Conservation (phyloP, 2,797 vertebrate genomes). For the Rhinoraja longicauda region DNA sequence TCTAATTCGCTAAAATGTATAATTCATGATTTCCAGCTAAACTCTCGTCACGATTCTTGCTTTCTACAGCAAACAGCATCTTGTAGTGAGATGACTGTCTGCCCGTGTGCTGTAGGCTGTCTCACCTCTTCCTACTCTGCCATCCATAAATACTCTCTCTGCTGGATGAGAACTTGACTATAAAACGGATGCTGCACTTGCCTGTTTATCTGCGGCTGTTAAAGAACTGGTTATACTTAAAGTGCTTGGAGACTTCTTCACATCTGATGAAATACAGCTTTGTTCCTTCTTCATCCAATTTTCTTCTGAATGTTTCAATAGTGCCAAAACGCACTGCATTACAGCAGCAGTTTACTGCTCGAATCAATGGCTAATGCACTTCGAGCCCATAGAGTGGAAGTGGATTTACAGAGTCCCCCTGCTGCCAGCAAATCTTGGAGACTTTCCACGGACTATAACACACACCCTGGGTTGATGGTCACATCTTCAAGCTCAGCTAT, state of each 20-base stretch:
- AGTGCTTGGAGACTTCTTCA: neutral
- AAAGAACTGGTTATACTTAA: neutral
- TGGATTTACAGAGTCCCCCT: too few relatives aligned
- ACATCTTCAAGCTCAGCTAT: neutral
- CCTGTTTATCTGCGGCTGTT: neutral
- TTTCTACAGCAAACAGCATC: neutral
- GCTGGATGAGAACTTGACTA: neutral
- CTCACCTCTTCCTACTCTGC: neutral
- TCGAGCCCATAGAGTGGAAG: neutral
- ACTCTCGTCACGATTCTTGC: neutral
- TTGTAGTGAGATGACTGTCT: neutral
- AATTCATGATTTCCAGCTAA: constrained; percentile 6
- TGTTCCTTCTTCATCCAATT: neutral
- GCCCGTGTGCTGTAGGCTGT: neutral
- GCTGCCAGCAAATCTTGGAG: neutral
- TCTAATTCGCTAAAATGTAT: neutral
- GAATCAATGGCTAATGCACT: constrained; percentile 8
- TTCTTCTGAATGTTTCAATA: neutral
- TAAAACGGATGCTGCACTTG: neutral
- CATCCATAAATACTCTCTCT: neutral
- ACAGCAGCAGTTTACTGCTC: neutral
- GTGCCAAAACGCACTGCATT: neutral
- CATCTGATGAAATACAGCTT: neutral
- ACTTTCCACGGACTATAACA: neutral
- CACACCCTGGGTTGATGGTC: neutral